These are phyloP conservation scores for Ageneiosus marmoratus DNA, from an alignment of 2,113 vertebrate species.

Conservation along the genomic window DNA sequence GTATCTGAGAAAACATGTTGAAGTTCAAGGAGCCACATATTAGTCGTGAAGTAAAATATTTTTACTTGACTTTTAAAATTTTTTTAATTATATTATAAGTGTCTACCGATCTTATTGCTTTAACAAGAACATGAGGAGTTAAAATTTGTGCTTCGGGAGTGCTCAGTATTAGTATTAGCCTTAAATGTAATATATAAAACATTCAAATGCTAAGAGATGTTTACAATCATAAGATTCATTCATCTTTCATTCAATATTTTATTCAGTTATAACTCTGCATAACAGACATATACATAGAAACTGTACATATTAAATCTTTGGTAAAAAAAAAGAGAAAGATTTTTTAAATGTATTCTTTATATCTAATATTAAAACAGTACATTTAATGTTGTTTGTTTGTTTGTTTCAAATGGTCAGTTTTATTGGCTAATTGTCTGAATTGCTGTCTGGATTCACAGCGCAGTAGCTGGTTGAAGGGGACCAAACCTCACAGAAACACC, in stretches of 20 bases:
- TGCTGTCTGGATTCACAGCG: conserved; percentile 79
- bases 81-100: background rate
- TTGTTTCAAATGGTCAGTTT: background rate
- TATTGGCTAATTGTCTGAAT: background rate
- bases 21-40: background rate
- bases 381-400: background rate
- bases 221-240: conserved; percentile 1
- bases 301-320: background rate
- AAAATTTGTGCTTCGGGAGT: background rate
- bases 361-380: background rate
- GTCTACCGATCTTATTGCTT: background rate
- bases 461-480: conserved; percentile 99
- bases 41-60: background rate
- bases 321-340: background rate
- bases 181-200: background rate
- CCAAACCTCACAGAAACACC: conserved; percentile 97
- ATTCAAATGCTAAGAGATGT: background rate
- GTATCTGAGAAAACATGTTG: background rate
- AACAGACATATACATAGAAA: accelerated
- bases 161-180: no score
- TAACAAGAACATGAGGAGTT: background rate
- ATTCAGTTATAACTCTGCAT: background rate
- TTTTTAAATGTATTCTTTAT: background rate
- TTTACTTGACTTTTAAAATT: no score
- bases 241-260: conserved; percentile 4